A percentile compares a stretch with the other conserved stretches of the same genome.
phyloP scores from a whole-genome alignment of 2,888 invertebrate species.

The Drosophila mettleri region DNA sequence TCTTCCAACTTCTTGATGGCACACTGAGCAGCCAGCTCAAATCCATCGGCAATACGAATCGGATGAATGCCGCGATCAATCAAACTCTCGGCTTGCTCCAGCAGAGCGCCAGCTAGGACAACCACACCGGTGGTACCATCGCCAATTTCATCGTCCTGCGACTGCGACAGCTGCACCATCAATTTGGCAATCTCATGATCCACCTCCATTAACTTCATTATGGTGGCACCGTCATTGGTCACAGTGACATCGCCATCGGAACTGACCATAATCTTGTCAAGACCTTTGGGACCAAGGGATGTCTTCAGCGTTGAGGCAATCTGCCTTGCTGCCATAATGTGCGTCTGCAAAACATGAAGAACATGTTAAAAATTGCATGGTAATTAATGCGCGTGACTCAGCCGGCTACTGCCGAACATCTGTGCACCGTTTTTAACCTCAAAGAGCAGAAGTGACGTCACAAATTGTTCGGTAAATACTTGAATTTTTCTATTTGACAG shows the following conservation, averaged over 20 bases:
- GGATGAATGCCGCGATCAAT: conserved; percentile 99
- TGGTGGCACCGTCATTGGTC: conserved; percentile 99
- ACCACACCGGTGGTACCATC: conserved; percentile 99
- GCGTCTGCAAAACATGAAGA: conserved; percentile 90
- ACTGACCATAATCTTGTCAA: conserved; percentile 99
- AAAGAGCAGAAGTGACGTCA: conserved; percentile 58
- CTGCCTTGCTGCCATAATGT: conserved; percentile 98
- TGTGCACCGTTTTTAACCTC: conserved; percentile 79
- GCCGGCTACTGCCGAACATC: conserved; percentile 64
- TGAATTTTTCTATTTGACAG: not conserved
- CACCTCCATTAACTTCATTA: conserved; percentile 99
- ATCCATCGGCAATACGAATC: conserved; percentile 99
- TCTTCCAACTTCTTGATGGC: conserved; percentile 94
- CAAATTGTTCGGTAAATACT: conserved; percentile 1
- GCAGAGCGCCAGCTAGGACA: conserved; percentile 91
- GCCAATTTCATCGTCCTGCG: conserved; percentile 99
- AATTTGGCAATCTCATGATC: conserved; percentile 99
- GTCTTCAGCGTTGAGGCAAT: conserved; percentile 95
- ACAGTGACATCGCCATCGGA: conserved; percentile 98
- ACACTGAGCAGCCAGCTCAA: conserved; percentile 96
- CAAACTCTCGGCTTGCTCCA: conserved; percentile 97
- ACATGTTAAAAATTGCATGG: conserved; percentile 4
- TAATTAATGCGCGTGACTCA: conserved; percentile 73
- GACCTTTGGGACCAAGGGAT: conserved; percentile 97
- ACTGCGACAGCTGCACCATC: conserved; percentile 98